Evolutionary conservation across 2,888 invertebrate genomes (phyloP).

Genomic region (Thymelicus lineola): DNA sequence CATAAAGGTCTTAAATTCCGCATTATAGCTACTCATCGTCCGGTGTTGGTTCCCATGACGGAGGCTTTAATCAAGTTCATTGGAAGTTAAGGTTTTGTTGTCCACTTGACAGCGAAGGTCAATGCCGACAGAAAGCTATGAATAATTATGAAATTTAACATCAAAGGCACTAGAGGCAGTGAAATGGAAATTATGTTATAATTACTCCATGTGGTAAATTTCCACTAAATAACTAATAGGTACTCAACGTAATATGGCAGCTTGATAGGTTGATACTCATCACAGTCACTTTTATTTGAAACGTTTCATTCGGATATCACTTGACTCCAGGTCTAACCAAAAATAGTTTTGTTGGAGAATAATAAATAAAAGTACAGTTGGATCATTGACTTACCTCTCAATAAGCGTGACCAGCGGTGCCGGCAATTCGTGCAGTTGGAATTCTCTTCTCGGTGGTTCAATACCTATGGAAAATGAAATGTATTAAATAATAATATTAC

Average conservation of each 20-base stretch:
- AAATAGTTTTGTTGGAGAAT: too few species aligned
- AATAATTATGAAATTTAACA: not conserved
- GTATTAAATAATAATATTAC: too few species aligned
- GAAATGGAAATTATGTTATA: not conserved
- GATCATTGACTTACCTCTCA: constrained; percentile 61
- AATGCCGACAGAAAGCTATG: constrained; percentile 9
- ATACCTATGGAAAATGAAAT: constrained; percentile 56
- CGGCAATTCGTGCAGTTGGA: constrained; percentile 53
- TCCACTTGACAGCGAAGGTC: constrained; percentile 13
- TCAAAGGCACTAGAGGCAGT: not conserved
- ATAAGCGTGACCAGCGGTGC: constrained; percentile 66
- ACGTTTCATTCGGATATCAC: too few species aligned
- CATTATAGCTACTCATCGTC: not conserved
- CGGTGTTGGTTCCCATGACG: constrained; percentile 9
- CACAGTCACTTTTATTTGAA: too few species aligned
- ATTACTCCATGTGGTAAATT: not conserved
- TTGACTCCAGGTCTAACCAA: too few species aligned
- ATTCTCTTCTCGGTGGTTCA: constrained; percentile 60
- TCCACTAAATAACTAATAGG: too few species aligned
- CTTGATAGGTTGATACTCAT: too few species aligned
- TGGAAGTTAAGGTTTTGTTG: constrained; percentile 7
- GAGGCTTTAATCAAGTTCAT: not conserved
- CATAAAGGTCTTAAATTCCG: too few species aligned
- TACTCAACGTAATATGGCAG: too few species aligned
- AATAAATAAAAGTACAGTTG: too few species aligned